These are phyloP conservation scores for Hyles lineata DNA, from an alignment of 2,888 invertebrate species.

Conservation along the genomic window DNA sequence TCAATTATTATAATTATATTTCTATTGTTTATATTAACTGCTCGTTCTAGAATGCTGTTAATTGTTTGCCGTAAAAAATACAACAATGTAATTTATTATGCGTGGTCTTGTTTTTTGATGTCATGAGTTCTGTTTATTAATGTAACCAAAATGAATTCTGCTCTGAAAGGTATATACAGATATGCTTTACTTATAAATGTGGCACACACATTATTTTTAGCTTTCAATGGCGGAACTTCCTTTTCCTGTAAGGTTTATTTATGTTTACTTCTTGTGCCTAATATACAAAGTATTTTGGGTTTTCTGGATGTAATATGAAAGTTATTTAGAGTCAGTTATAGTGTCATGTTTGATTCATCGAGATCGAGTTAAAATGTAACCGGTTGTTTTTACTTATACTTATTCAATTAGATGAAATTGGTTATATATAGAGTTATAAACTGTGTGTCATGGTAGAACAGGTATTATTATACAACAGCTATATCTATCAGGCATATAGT, in stretches of 20 bases:
- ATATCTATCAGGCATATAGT: neutral
- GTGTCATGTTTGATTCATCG: neutral
- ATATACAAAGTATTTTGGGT: neutral
- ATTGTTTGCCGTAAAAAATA: constrained; percentile 20
- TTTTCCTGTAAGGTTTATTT: constrained; percentile 43
- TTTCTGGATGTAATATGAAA: too few relatives aligned
- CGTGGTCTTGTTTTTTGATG: constrained; percentile 12
- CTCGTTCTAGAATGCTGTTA: constrained; percentile 8
- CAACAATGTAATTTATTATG: constrained; percentile 15
- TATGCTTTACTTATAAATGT: constrained; percentile 41
- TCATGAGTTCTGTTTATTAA: neutral
- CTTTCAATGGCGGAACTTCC: constrained; percentile 50
- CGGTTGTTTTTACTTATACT: neutral
- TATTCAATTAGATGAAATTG: neutral
- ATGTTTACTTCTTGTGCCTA: neutral
- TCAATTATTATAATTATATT: constrained; percentile 15
- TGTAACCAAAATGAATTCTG: constrained; percentile 30
- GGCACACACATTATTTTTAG: constrained; percentile 42
- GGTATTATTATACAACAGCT: neutral
- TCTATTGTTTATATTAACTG: constrained; percentile 18
- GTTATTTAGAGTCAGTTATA: too few relatives aligned
- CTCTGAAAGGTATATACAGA: constrained; percentile 27
- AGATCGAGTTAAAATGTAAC: too few relatives aligned
- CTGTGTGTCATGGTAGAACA: neutral
- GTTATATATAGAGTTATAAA: neutral